A percentile compares a stretch with the other conserved stretches of the same genome.
phyloP scores from a whole-genome alignment of 2,888 invertebrate species.

The Drosophila fulvimacula region DNA sequence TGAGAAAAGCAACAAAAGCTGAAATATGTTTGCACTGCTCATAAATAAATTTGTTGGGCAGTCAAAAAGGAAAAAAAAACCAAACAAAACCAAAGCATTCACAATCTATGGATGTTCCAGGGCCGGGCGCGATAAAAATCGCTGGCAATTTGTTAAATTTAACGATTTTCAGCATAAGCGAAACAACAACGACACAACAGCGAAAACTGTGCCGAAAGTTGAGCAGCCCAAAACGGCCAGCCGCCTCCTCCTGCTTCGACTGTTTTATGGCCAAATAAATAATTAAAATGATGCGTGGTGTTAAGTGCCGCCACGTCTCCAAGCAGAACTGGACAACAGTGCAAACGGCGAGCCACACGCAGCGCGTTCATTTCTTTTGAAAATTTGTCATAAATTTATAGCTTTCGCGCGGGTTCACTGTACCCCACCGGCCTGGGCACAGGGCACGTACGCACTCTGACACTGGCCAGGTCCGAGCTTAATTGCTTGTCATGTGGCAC shows the following conservation, averaged over 20 bases:
- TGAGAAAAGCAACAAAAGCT: slow-evolving; percentile 50
- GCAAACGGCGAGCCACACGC: slow-evolving; percentile 67
- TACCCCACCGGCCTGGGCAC: slow-evolving; percentile 39
- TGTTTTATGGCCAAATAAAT: slow-evolving; percentile 79
- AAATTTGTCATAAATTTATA: slow-evolving; percentile 80
- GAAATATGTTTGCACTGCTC: slow-evolving; percentile 67
- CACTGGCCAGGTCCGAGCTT: slow-evolving; percentile 55
- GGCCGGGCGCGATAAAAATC: slow-evolving; percentile 77
- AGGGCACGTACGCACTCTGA: slow-evolving; percentile 59
- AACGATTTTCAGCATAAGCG: slow-evolving; percentile 68
- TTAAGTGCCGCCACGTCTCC: slow-evolving; percentile 72
- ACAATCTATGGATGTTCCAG: slow-evolving; percentile 71
- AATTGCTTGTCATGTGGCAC: slow-evolving; percentile 78
- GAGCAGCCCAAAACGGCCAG: slow-evolving; percentile 39
- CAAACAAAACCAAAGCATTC: slow-evolving; percentile 22
- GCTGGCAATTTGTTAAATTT: slow-evolving; percentile 80
- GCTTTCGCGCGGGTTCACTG: slow-evolving; percentile 74
- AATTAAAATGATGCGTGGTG: slow-evolving; percentile 80
- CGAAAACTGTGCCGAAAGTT: slow-evolving; percentile 72
- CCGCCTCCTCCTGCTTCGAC: slow-evolving; percentile 66
- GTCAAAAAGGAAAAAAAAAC: slow-evolving; percentile 35
- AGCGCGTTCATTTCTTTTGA: slow-evolving; percentile 73
- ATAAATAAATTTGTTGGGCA: slow-evolving; percentile 73
- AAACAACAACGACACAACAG: slow-evolving; percentile 49
- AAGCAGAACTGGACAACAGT: slow-evolving; percentile 22